Evolutionary conservation across 2,888 invertebrate genomes (phyloP), one percentile per base, ranked within the genome.

Genomic region (Dryocosmus kuriphilus): DNA sequence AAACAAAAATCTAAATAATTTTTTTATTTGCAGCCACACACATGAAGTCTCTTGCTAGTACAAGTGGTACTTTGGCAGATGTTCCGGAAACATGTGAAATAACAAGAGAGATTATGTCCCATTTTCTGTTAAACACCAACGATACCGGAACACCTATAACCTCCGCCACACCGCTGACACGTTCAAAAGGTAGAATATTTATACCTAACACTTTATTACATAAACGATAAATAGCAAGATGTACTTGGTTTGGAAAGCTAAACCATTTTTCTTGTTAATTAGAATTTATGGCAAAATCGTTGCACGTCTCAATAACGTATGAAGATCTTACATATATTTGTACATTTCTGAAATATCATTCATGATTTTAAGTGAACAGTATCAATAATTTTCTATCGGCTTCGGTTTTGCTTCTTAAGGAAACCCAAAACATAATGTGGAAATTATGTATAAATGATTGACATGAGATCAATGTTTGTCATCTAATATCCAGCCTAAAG

Each of bases 181-280:
- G 84, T 76, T 75, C 89, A 85, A 90, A 90, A 90, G 90, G 90
- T 90, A 90, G 87, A 89, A 86, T 84, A 83, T 71, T 71, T 51
- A 71, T 71, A 80, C 78, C 83, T 82, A 85, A 79, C 80, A 79
- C 81, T 19, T 74, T 74, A 74, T n/a, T 27, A 32, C 65, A 65
- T 65, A 74, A 74, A 61, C 27, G 51, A 74, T 61, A 9, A 57
- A 60, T 51, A 46, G 30, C n/a, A 71, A 71, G n/a, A n/a, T 51
- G 32, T 71, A 27, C 71, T 67, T n/a, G 71, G n/a, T 71, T 71
- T 71, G 30, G 1, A 16, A 65, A 19, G 51, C 46, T 71, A 51
- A n/a, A 71, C 9, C 9, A 8, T 51, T 71, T 65, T 71, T 19
- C 32, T 19, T 71, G 19, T 51, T 46, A 41, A n/a, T 14, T 38